Evolutionary conservation across 2,113 vertebrate genomes (phyloP).

Genomic region (Rhinopithecus roxellana): DNA sequence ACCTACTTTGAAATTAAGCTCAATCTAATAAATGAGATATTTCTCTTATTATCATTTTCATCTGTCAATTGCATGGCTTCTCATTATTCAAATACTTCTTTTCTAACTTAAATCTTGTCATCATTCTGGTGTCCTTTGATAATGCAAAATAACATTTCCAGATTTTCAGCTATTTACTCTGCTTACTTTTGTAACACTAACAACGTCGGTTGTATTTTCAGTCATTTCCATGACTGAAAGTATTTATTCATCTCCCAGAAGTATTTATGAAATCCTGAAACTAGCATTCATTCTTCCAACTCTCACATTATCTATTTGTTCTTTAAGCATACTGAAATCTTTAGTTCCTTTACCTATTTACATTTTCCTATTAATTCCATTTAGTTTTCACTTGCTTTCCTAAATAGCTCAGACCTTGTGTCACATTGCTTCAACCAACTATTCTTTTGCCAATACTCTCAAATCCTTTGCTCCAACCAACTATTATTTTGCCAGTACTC

Average conservation of each 20-base stretch:
- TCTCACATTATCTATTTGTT: neutral
- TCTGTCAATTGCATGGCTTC: neutral
- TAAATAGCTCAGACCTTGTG: neutral
- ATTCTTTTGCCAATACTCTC: neutral
- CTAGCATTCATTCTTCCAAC: neutral
- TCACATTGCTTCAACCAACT: neutral
- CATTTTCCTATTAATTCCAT: neutral
- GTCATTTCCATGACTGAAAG: neutral
- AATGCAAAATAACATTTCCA: neutral
- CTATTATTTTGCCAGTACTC: neutral
- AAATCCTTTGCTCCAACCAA: neutral
- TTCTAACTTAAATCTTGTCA: neutral
- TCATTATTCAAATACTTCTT: neutral
- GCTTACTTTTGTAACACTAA: neutral
- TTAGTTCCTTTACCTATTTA: neutral
- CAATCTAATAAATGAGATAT: neutral
- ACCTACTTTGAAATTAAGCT: neutral
- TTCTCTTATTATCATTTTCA: neutral
- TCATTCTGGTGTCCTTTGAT: neutral
- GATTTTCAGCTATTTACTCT: neutral
- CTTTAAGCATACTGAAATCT: neutral
- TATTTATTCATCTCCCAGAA: neutral
- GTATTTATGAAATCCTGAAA: neutral
- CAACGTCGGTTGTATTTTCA: neutral
- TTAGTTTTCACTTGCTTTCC: neutral